These are phyloP conservation scores for Teleopsis dalmanni DNA, from an alignment of 1,140 invertebrate genomes.

Conservation along the genomic window DNA sequence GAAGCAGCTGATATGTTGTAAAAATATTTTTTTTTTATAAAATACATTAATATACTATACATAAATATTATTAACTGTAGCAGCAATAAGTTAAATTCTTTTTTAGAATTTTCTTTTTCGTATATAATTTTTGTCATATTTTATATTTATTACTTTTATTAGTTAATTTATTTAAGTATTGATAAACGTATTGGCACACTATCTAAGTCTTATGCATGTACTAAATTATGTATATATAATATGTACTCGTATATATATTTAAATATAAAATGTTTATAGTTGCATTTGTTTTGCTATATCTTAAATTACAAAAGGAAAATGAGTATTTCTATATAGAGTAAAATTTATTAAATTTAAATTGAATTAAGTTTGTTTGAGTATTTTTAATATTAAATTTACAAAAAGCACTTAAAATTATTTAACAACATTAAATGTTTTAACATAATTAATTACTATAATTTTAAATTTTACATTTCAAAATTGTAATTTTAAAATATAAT, in stretches of 20 bases:
- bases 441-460: conserved; percentile 11
- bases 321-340: neutral
- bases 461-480: neutral
- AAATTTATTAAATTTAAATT: conserved; percentile 9
- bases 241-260: neutral
- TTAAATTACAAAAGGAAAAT: conserved; percentile 1
- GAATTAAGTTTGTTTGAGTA: conserved; percentile 14
- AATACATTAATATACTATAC: conserved; percentile 2
- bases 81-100: neutral
- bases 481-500: neutral
- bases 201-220: conserved; percentile 33
- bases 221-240: conserved; percentile 5
- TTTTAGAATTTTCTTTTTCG: no score
- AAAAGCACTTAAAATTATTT: conserved; percentile 41
- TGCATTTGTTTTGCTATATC: neutral
- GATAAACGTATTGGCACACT: conserved; percentile 39
- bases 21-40: conserved; percentile 10
- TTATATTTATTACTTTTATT: conserved; percentile 8
- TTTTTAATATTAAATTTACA: conserved; percentile 30
- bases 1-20: conserved; percentile 44
- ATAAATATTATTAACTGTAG: neutral
- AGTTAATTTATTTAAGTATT: conserved; percentile 12
- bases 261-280: neutral
- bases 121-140: neutral
- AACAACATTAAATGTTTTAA: conserved; percentile 43